Percentiles rank a stretch among this genome's conserved stretches.
Evolutionary conservation across 2,113 vertebrate species (phyloP).

Genomic region (Lepus americanus): DNA sequence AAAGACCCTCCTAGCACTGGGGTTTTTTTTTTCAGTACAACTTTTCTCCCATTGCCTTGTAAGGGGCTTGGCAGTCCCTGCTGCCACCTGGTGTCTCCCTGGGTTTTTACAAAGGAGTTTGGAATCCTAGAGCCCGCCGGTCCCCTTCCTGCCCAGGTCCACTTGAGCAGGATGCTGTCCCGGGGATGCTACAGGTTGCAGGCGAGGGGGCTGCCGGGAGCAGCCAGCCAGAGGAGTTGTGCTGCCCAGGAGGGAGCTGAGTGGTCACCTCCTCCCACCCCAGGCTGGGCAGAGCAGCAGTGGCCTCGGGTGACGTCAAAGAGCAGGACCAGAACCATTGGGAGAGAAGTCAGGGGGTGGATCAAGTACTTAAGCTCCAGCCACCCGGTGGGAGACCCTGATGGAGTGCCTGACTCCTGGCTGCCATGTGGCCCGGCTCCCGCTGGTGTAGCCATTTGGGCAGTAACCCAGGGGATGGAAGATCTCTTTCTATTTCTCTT

Average conservation of each 20-base stretch:
- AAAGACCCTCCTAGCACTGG: too few species aligned
- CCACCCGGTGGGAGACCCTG: too few species aligned
- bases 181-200: neutral
- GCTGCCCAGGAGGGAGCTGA: too few species aligned
- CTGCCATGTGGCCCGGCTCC: too few species aligned
- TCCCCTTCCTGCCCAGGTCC: too few species aligned
- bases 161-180: neutral
- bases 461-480: too few species aligned
- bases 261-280: neutral
- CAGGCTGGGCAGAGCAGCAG: neutral
- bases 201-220: neutral
- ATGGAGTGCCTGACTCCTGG: too few species aligned
- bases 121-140: too few species aligned
- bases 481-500: too few species aligned
- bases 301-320: neutral
- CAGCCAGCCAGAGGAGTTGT: neutral
- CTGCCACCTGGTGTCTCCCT: neutral
- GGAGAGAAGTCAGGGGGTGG: neutral
- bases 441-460: too few species aligned
- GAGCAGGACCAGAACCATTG: neutral
- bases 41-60: neutral
- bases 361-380: too few species aligned
- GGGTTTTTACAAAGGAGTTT: neutral
- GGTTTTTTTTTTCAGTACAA: too few species aligned
- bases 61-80: neutral